Evolutionary conservation across 2,888 invertebrate genomes (phyloP).

Genomic region (Acrobasis consociella): DNA sequence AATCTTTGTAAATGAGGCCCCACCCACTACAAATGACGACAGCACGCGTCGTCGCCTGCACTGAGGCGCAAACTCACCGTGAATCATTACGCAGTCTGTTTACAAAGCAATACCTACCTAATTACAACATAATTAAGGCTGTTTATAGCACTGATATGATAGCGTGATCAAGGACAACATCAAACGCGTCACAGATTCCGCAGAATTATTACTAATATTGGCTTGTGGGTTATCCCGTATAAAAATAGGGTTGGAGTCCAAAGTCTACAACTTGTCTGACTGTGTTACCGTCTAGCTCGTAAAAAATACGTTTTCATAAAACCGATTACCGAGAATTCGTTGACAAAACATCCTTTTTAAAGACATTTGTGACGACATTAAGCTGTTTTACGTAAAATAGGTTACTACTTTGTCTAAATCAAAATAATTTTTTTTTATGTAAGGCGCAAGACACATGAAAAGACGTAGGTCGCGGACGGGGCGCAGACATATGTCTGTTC

Average conservation of each 20-base stretch:
- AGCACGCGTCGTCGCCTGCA: slow-evolving; percentile 14
- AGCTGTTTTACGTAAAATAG: too few relatives aligned
- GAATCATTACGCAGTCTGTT: slow-evolving; percentile 47
- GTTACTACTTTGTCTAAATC: too few relatives aligned
- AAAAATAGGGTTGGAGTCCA: slow-evolving; percentile 30
- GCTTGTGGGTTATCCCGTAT: slow-evolving; percentile 19
- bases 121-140: slow-evolving; percentile 49
- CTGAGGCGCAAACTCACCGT: slow-evolving; percentile 24
- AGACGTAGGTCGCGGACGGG: too few relatives aligned
- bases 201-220: slow-evolving; percentile 34
- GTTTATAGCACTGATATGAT: slow-evolving; percentile 46
- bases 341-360: too few relatives aligned
- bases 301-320: too few relatives aligned
- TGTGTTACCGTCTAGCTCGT: not conserved
- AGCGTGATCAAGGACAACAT: slow-evolving; percentile 36
- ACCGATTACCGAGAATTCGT: too few relatives aligned
- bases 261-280: slow-evolving; percentile 13
- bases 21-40: too few relatives aligned
- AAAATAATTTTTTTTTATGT: too few relatives aligned
- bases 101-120: slow-evolving; percentile 40
- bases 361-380: too few relatives aligned
- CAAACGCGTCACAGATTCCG: slow-evolving; percentile 46
- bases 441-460: too few relatives aligned
- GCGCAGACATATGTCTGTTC: too few relatives aligned
- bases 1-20: too few relatives aligned